Base-by-base conservation (phyloP, 1,140 invertebrate species). In the Venustaconcha ellipsiformis region DNA sequence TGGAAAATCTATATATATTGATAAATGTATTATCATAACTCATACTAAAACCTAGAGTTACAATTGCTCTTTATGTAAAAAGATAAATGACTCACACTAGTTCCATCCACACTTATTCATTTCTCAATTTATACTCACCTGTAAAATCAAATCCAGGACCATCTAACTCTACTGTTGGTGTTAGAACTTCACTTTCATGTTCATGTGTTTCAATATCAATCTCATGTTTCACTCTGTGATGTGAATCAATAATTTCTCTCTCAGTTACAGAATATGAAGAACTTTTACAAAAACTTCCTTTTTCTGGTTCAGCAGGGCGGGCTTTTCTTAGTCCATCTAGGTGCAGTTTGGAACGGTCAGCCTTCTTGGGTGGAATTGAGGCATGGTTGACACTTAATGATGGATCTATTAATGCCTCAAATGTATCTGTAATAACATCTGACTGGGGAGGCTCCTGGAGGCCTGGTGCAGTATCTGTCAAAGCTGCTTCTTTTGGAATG, bases 81-180 rank as follows among this genome's bases (percentile, higher is more conserved):
- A 48, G 37, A 8, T 48, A 8, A 8, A 48, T 8, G 37, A 48
- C 8, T 48, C 11, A 48, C 37, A 48, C 37, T 48, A 48, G 37
- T 48, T 48, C 37, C 37, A 48, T 48, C 11, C 37, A 48, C 37
- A 48, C 4, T 48, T 48, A 48, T 48, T 48, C 37, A 48, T 48
- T 48, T 48, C 37, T 48, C 37, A 0, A 6, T 48, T 70, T 56
- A 56, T 5, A 60, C 67, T 14, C 57, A 74, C 74, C 67, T 57
- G 74, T 48, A 23, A 48, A 62, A 63, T 76, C 74, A 20, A 76
- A 6, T 23, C 62, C 37, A 48, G 37, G 37, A 48, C 37, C 70
- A n/a, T 77, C 75, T n/a, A 60, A 60, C 37, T 76, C 74, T 30
- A 76, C 67, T n/a, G 57, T 69, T 20, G 72, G 67, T 23, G 72